Evolutionary conservation across 35 echinoderm and acorn worm species (phyloP), one percentile per base, ranked within the genome.

Genomic region (Acanthaster planci): DNA sequence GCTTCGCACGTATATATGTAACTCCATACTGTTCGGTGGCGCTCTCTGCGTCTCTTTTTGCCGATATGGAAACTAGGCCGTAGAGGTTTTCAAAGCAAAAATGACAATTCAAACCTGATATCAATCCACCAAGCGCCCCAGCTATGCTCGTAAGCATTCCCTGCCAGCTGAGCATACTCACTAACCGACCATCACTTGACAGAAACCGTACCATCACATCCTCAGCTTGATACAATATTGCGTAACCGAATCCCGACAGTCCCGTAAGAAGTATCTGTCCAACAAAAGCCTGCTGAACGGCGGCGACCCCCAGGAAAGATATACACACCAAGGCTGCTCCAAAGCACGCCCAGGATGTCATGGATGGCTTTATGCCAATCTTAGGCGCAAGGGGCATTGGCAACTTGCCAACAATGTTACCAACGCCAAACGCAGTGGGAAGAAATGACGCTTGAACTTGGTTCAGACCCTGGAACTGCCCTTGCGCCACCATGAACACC

Each of bases 91-190:
- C n/a, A n/a, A n/a, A n/a, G n/a, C n/a, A n/a, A n/a, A n/a, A n/a
- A n/a, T n/a, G n/a, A n/a, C n/a, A n/a, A n/a, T n/a, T n/a, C 64
- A 26, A 35, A 72, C 30, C 64, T 72, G 64, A 31, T 35, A 72
- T 26, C 64, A 72, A 72, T 23, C 64, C 64, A 8, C 64, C n/a
- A 31, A 26, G 26, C 7, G 34, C 30, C 64, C 29, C 64, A 21
- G 42, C 64, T 7, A 72, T 14, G 30, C 34, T 12, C 4, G 4
- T 47, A 47, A 47, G 12, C 42, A 47, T 47, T 34, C 64, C 64
- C 10, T 72, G 64, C 64, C 64, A 72, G 64, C 64, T 14, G 21
- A 72, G 2, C 23, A 72, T 26, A 72, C 26, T 34, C 14, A 72
- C 64, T 10, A 72, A 15, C 64, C 64, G 64, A 9, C 30, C 64